Percentiles rank a stretch among this genome's conserved stretches.
Evolutionary conservation across 2,888 invertebrate genomes (phyloP).

Genomic region (Idaea straminata): DNA sequence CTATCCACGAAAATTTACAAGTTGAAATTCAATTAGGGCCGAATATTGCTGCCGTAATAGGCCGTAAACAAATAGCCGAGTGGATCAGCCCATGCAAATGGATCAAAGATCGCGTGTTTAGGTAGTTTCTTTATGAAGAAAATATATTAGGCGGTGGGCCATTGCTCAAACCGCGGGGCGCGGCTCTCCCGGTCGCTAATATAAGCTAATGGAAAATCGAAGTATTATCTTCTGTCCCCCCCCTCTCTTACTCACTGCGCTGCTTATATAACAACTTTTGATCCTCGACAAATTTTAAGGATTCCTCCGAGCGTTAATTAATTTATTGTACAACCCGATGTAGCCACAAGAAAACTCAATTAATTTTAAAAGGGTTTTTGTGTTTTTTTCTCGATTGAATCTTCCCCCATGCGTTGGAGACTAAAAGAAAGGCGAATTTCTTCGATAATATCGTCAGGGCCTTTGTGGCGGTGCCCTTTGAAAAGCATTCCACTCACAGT

Average conservation of each 20-base stretch:
- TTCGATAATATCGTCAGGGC: conserved; percentile 57
- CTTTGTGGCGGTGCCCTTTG: conserved; percentile 64
- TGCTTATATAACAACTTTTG: conserved; percentile 65
- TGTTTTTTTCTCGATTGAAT: conserved; percentile 70
- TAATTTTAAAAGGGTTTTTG: conserved; percentile 81
- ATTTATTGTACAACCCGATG: conserved; percentile 77
- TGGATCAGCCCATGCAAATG: conserved; percentile 66
- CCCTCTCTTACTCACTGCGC: conserved; percentile 29
- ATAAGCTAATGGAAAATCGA: conserved; percentile 79
- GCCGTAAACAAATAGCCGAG: conserved; percentile 68
- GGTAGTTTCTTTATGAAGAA: conserved; percentile 69
- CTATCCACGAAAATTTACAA: conserved; percentile 66
- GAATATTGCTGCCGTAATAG: conserved; percentile 65
- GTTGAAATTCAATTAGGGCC: conserved; percentile 70
- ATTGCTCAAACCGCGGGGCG: conserved; percentile 43
- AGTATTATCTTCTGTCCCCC: conserved; percentile 66
- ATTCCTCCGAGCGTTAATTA: conserved; percentile 78
- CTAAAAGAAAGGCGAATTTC: conserved; percentile 61
- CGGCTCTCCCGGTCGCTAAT: conserved; percentile 66
- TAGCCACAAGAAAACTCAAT: conserved; percentile 80
- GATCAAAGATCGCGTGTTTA: conserved; percentile 77
- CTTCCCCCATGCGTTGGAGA: conserved; percentile 41
- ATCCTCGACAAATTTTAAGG: conserved; percentile 77
- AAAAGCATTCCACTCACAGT: conserved; percentile 55
- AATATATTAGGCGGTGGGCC: conserved; percentile 68